Evolutionary conservation across 2,797 vertebrate genomes (phyloP).

Genomic region (Falco concolor): DNA sequence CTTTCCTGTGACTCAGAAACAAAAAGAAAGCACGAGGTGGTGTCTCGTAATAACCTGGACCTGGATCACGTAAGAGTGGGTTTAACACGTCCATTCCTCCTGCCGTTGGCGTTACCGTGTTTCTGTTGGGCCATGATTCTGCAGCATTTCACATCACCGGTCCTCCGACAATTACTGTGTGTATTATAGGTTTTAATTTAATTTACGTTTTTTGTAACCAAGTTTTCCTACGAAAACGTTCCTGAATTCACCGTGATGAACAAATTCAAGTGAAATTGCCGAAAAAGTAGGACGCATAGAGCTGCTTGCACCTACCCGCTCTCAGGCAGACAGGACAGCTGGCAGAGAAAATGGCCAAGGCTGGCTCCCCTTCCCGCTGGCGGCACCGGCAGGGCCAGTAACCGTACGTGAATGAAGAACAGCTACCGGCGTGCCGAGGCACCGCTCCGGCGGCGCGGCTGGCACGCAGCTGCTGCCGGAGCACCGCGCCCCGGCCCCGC

Average conservation of each 20-base stretch:
- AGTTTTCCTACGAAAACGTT: background rate
- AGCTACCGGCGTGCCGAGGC: background rate
- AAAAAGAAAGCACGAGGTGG: background rate
- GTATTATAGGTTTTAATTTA: background rate
- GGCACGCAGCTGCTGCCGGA: background rate
- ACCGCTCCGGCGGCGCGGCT: background rate
- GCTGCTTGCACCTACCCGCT: background rate
- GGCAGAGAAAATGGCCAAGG: background rate
- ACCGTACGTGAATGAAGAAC: background rate
- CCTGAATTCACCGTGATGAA: background rate
- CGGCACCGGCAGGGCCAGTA: background rate
- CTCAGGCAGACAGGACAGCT: background rate
- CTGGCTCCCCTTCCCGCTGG: background rate
- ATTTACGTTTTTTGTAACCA: background rate
- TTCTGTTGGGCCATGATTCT: background rate
- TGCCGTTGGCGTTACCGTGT: accelerated
- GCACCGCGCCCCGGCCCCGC: background rate
- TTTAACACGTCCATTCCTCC: background rate
- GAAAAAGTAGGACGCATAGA: background rate
- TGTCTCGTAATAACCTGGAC: background rate
- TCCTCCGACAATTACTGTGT: background rate
- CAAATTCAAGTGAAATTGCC: background rate
- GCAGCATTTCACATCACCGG: background rate
- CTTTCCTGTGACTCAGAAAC: background rate
- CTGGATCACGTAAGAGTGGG: background rate